These are phyloP conservation scores for Tetragnatha versicolor DNA, from an alignment of 1,140 invertebrate genomes.

Conservation along the genomic window DNA sequence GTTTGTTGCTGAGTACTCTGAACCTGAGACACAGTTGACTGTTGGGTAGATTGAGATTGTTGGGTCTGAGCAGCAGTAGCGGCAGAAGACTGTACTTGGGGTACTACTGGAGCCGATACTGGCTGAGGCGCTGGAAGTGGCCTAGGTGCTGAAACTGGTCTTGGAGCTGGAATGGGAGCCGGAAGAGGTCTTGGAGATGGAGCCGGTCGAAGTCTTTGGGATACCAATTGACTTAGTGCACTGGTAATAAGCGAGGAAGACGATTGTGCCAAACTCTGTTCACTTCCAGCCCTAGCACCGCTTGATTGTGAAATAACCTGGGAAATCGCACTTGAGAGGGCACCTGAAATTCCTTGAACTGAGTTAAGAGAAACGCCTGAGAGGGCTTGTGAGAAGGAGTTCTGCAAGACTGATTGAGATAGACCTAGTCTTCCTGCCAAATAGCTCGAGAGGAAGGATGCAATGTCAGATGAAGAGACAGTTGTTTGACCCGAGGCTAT, in stretches of 20 bases:
- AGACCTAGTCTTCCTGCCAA: not conserved
- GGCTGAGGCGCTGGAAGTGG: not conserved
- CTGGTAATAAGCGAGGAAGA: not conserved
- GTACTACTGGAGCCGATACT: not conserved
- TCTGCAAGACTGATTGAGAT: not conserved
- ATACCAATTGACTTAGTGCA: not conserved
- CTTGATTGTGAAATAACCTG: not conserved
- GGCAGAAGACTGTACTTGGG: not conserved
- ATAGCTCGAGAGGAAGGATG: not conserved
- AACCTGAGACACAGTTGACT: not conserved
- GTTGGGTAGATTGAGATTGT: constrained; percentile 5
- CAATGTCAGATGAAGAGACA: not conserved
- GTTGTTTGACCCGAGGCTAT: not conserved
- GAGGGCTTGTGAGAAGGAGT: not conserved
- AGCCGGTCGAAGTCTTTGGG: not conserved
- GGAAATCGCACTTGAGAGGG: not conserved
- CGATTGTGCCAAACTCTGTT: not conserved
- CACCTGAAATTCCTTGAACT: not conserved
- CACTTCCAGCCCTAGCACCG: not conserved
- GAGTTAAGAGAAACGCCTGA: not conserved
- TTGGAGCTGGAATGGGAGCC: not conserved
- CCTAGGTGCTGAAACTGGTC: not conserved
- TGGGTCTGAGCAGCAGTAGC: not conserved
- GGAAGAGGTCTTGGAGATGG: not conserved
- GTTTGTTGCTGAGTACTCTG: not conserved